phyloP scores from a whole-genome alignment of 2,113 vertebrate species.

The Cynopterus brachyotis region DNA sequence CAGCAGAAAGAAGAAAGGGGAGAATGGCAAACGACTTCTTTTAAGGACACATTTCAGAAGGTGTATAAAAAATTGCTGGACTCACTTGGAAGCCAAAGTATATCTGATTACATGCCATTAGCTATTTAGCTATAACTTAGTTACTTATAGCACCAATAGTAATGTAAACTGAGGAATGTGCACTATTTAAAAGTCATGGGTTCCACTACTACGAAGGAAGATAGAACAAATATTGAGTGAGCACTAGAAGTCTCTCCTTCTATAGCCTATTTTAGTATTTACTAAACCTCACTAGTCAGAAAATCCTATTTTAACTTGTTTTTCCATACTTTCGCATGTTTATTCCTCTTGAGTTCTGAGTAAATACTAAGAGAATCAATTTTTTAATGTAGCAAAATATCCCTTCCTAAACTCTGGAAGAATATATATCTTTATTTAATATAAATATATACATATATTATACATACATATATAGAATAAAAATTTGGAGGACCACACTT shows the following conservation, averaged over 20 bases:
- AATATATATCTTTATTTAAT: background rate
- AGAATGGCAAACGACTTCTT: background rate
- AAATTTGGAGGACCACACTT: background rate
- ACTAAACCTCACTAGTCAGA: background rate
- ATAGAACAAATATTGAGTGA: background rate
- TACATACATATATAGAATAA: background rate
- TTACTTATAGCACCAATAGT: fast-evolving
- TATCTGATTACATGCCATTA: background rate
- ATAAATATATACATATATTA: background rate
- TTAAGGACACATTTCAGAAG: background rate
- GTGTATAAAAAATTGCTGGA: background rate
- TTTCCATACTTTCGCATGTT: background rate
- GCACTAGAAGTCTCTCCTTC: background rate
- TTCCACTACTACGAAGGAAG: background rate
- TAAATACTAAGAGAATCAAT: background rate
- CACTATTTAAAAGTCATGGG: background rate
- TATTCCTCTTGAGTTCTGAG: background rate
- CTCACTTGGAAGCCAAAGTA: background rate
- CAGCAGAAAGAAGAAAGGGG: background rate
- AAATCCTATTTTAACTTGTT: background rate
- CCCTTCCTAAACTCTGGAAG: background rate
- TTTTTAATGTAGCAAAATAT: conserved; percentile 18
- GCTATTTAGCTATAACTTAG: background rate
- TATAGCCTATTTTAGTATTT: background rate
- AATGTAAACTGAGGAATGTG: background rate